A percentile compares a stretch with the other conserved stretches of the same genome.
Conservation (phyloP, 35 echinoderm and acorn worm genomes). For the Diadema setosum region DNA sequence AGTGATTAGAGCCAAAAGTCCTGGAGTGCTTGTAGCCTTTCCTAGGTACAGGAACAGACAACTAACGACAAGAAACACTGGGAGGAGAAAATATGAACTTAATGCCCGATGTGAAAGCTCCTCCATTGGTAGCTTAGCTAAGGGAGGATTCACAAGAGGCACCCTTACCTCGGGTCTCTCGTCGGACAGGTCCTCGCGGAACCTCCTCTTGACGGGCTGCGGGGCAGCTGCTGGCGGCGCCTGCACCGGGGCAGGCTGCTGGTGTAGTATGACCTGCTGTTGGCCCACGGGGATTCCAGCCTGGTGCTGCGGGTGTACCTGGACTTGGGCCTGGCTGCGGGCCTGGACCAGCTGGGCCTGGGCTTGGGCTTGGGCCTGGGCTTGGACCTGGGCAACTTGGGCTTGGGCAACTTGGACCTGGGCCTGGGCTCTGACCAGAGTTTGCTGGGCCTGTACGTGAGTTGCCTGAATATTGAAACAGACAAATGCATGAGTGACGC, state of each 20-base stretch:
- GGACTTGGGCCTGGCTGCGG: not conserved
- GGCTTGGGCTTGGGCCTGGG: not conserved
- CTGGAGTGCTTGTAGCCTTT: too few relatives aligned
- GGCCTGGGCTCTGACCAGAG: not conserved
- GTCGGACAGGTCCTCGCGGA: not conserved
- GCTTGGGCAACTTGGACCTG: not conserved
- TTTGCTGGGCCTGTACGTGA: not conserved
- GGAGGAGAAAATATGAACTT: too few relatives aligned
- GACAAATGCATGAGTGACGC: too few relatives aligned
- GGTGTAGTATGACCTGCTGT: not conserved
- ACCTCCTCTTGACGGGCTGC: not conserved
- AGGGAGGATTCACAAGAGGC: not conserved
- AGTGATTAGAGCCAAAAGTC: too few relatives aligned
- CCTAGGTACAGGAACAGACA: too few relatives aligned
- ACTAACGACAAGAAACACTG: too few relatives aligned
- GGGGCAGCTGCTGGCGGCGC: not conserved
- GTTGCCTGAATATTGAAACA: too few relatives aligned
- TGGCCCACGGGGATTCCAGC: not conserved
- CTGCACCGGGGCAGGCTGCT: not conserved
- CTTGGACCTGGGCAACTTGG: not conserved
- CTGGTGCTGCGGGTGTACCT: not conserved
- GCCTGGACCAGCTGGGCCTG: not conserved
- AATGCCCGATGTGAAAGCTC: too few relatives aligned
- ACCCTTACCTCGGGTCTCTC: not conserved
- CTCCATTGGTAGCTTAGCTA: not conserved